Evolutionary conservation across 2,888 invertebrate genomes (phyloP).

Genomic region (Lathronympha strigana): DNA sequence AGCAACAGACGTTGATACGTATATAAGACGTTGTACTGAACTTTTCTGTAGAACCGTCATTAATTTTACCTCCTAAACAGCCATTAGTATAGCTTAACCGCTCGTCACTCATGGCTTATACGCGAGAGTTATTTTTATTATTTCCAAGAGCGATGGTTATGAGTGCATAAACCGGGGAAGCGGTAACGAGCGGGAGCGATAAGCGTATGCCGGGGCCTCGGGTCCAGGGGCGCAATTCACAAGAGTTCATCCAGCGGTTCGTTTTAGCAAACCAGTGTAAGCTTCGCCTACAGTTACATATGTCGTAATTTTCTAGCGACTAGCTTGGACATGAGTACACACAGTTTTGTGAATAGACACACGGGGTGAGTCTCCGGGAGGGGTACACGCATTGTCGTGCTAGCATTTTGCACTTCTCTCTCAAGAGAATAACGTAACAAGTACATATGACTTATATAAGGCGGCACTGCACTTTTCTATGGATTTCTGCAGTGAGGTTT

Average conservation of each 20-base stretch:
- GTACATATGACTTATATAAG: background rate
- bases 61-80: background rate
- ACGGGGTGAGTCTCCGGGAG: constrained; percentile 2
- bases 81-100: constrained; percentile 19
- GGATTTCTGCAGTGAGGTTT: constrained; percentile 1
- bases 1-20: no score
- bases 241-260: background rate
- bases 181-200: constrained; percentile 49
- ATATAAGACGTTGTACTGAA: no score
- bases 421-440: constrained; percentile 5
- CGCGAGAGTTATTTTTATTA: constrained; percentile 59
- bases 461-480: background rate
- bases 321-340: background rate
- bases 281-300: background rate
- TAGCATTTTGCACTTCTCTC: constrained; percentile 12
- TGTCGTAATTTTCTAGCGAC: background rate
- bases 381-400: constrained; percentile 30
- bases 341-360: background rate
- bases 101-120: constrained; percentile 39
- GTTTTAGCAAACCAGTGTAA: background rate
- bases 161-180: constrained; percentile 53
- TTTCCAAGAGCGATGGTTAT: constrained; percentile 61
- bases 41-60: background rate
- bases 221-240: constrained; percentile 37
- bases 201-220: constrained; percentile 51